Evolutionary conservation across 2,113 vertebrate species (phyloP).

Genomic region (Stictonetta naevosa): DNA sequence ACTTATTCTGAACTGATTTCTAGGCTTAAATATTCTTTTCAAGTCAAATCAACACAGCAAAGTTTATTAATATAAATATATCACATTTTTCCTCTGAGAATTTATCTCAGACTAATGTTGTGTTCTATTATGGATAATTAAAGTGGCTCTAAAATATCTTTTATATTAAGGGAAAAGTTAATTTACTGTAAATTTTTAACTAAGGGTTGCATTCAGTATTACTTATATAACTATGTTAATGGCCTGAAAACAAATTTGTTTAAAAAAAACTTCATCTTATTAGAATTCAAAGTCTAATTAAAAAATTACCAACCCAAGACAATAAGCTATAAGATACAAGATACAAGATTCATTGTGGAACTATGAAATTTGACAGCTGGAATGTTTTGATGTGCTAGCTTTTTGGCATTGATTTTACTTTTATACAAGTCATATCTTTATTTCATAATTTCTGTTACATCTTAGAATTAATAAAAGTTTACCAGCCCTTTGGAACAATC

Average conservation of each 20-base stretch:
- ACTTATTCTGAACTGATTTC: background rate
- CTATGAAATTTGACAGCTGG: background rate
- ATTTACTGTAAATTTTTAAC: slow-evolving; percentile 43
- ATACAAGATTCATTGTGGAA: background rate
- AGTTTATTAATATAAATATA: background rate
- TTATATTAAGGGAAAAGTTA: slow-evolving; percentile 11
- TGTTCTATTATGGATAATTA: slow-evolving; percentile 17
- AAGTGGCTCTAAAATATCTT: background rate
- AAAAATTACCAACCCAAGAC: background rate
- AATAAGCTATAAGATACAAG: slow-evolving; percentile 1
- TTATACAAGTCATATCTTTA: background rate
- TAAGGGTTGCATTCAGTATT: background rate
- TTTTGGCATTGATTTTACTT: background rate
- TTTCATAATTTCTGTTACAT: background rate
- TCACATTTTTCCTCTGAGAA: background rate
- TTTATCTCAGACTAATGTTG: background rate
- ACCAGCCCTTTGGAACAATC: background rate
- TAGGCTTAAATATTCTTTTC: background rate
- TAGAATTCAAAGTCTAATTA: slow-evolving; percentile 17
- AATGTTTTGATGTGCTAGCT: background rate
- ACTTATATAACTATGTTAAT: slow-evolving; percentile 26
- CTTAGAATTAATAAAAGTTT: background rate
- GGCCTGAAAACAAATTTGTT: background rate
- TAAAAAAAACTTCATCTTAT: background rate
- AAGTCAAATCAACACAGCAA: background rate